Conservation (phyloP, 2,797 vertebrate species). For the Xiphophorus birchmanni region DNA sequence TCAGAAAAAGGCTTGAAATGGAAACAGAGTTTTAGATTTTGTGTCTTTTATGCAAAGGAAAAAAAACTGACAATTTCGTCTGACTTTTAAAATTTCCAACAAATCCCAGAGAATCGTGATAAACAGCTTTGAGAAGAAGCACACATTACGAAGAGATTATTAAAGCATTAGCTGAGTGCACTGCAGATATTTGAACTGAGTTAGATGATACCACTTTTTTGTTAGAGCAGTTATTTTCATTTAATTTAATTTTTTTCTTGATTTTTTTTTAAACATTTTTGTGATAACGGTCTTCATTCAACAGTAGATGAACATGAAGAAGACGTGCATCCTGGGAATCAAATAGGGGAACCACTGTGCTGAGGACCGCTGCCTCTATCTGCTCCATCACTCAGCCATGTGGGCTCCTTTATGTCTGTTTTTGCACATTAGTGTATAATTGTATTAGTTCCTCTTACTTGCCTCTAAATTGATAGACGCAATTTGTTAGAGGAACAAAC, state of each 20-base stretch:
- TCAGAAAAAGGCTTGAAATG: background rate
- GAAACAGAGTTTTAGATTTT: background rate
- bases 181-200: background rate
- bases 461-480: background rate
- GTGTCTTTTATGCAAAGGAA: background rate
- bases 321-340: too few relatives aligned
- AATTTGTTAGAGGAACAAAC: background rate
- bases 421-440: background rate
- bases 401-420: too few relatives aligned
- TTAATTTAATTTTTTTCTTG: background rate
- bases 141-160: background rate
- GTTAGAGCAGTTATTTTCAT: background rate
- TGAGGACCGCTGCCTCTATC: too few relatives aligned
- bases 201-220: background rate
- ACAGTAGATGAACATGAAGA: too few relatives aligned
- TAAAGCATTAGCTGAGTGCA: background rate
- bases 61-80: background rate
- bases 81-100: background rate
- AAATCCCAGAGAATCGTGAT: background rate
- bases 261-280: too few relatives aligned
- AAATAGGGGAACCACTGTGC: too few relatives aligned
- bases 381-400: too few relatives aligned
- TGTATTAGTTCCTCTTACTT: background rate
- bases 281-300: too few relatives aligned
- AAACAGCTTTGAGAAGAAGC: background rate